Base-by-base conservation (phyloP, 2,113 vertebrate species). In the Rhea pennata region DNA sequence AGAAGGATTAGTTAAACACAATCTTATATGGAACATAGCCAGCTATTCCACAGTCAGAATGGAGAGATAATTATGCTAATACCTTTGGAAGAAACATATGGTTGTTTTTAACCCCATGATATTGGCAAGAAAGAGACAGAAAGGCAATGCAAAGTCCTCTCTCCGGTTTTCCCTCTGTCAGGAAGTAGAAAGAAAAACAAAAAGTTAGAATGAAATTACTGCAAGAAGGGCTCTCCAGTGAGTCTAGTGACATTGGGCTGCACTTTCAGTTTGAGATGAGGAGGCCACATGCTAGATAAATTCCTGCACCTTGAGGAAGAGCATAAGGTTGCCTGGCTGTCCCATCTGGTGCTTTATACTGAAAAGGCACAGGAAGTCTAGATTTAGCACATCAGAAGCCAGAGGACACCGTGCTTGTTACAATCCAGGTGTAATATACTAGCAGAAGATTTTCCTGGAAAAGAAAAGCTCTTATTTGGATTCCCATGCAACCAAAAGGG, bases 1-100 rank as follows among this genome's bases (percentile, higher is more conserved):
- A 81, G 80, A 65, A 89, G 89, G 74, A 93, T 93, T 91, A 97
- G 90, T 88, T 86, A 51, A 93, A 53, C 7, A 87, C 81, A 85
- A 5, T 69, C 42, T 67, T 76, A 36, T 22, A 74, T 91, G 95
- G 93, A 91, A 61, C 58, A 11, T 66, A 61, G 94, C 89, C 91
- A 95, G 40, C 70, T 65, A 59, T 6, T 31, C 69, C 91, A 87
- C 84, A 67, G 54, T 53, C 36, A 2, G 4, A 39, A 77, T 5
- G 39, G 42, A 53, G 84, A 78, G 81, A 89, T 75, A 87, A 95
- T 87, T 56, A 79, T 85, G 91, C 29, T 92, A 89, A 92, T 87
- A 79, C 89, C 77, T 94, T 29, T 3, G 36, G 51, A 92, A 92
- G 87, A 51, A 40, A 69, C 81, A 82, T 70, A 40, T 1, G 39